phyloP scores from a whole-genome alignment of 2,797 vertebrate species.

The Artibeus jamaicensis region DNA sequence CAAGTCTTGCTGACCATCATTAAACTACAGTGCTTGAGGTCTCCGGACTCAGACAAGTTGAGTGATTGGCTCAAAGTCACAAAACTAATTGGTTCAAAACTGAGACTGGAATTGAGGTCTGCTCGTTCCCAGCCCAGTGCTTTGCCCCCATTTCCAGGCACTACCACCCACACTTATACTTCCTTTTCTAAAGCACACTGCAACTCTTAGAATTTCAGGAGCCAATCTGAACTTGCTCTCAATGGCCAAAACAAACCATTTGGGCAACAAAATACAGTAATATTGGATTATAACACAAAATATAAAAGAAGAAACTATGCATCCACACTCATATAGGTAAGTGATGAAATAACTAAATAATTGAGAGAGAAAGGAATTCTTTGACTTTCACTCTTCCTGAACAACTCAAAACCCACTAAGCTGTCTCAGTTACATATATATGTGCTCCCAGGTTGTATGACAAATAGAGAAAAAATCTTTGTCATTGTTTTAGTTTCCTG shows the following conservation, averaged over 20 bases:
- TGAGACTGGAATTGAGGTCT: not conserved
- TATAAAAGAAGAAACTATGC: not conserved
- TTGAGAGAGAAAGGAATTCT: not conserved
- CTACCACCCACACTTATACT: not conserved
- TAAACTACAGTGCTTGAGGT: not conserved
- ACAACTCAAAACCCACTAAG: conserved; percentile 40
- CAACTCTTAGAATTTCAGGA: not conserved
- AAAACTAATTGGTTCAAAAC: not conserved
- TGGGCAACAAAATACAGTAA: not conserved
- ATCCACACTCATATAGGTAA: not conserved
- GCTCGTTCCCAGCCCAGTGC: not conserved
- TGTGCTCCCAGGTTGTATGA: conserved; percentile 56
- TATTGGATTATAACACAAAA: not conserved
- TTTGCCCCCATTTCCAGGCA: not conserved
- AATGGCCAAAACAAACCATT: not conserved
- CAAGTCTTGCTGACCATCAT: not conserved
- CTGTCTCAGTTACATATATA: not conserved
- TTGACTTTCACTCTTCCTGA: not conserved
- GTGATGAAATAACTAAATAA: not conserved
- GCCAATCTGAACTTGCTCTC: not conserved
- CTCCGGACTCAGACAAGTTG: not conserved
- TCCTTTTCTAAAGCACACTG: not conserved
- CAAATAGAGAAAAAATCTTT: conserved; percentile 38
- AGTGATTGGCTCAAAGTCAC: not conserved
- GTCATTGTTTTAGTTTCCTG: conserved; percentile 43